Evolutionary conservation across 2,888 invertebrate genomes (phyloP).

Genomic region (Noctua comes): DNA sequence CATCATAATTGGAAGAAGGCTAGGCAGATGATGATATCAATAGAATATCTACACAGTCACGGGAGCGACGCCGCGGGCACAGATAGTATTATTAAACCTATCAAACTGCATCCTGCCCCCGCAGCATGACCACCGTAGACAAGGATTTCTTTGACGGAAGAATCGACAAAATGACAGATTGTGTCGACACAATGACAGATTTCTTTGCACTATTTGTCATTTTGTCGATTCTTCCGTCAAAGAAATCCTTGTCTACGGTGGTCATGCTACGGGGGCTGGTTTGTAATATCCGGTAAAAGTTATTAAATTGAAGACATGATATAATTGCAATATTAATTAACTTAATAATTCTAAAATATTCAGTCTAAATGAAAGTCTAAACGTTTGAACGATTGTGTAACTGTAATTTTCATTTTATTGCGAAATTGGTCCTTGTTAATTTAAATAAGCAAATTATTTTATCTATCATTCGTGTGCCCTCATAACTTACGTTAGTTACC

Average conservation of each 20-base stretch:
- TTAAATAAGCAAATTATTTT: constrained; percentile 3
- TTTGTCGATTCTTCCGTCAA: too few species aligned
- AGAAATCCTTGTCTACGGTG: too few species aligned
- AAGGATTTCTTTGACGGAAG: too few species aligned
- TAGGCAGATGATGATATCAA: not conserved
- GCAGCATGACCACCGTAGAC: too few species aligned
- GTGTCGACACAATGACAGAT: too few species aligned
- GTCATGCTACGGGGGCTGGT: too few species aligned
- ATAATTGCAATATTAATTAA: not conserved
- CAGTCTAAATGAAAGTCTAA: not conserved
- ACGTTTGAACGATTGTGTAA: not conserved
- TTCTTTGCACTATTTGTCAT: too few species aligned
- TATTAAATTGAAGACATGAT: not conserved
- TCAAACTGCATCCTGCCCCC: constrained; percentile 10
- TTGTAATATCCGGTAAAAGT: constrained; percentile 37
- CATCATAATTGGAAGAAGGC: not conserved
- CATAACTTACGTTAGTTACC: not conserved
- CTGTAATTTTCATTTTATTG: not conserved
- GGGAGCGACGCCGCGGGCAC: not conserved
- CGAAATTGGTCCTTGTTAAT: not conserved
- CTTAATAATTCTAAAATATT: constrained; percentile 5
- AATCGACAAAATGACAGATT: too few species aligned
- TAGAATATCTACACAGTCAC: not conserved
- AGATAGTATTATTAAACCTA: not conserved
- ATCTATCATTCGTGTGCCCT: not conserved